phyloP scores from a whole-genome alignment of 2,113 vertebrate species.

The Carollia perspicillata region DNA sequence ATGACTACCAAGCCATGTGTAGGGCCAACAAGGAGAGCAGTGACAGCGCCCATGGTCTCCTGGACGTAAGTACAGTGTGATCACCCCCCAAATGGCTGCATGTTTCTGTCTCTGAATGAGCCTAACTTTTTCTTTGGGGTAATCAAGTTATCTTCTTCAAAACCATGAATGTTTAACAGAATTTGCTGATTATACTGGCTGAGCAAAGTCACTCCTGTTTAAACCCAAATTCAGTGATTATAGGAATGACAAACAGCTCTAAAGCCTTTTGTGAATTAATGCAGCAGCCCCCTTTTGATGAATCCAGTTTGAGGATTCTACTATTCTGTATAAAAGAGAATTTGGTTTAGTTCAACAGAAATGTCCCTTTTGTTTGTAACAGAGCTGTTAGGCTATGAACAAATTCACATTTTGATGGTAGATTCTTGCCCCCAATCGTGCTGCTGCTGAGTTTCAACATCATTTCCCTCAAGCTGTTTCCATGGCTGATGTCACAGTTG shows the following conservation, averaged over 20 bases:
- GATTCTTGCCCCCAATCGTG: background rate
- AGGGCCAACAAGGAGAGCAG: conserved; percentile 94
- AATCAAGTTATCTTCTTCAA: background rate
- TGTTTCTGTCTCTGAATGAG: background rate
- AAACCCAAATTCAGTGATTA: conserved; percentile 22
- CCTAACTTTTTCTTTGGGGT: background rate
- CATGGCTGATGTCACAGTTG: background rate
- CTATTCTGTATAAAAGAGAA: background rate
- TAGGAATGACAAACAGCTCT: background rate
- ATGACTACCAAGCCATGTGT: conserved; percentile 98
- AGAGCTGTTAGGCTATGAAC: background rate
- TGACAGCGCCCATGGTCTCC: conserved; percentile 89
- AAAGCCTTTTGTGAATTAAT: background rate
- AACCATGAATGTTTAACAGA: background rate
- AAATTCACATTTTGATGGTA: background rate
- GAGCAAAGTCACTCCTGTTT: conserved; percentile 9
- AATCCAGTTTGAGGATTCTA: background rate
- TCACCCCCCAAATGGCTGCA: background rate
- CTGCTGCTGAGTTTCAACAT: background rate
- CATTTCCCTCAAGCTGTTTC: background rate
- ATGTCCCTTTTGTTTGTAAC: background rate
- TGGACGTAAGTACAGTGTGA: conserved; percentile 90
- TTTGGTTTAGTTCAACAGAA: background rate
- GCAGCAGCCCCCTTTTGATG: background rate
- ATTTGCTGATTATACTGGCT: background rate